A percentile compares a stretch with the other conserved stretches of the same genome.
phyloP scores from a whole-genome alignment of 2,113 vertebrate genomes.

The Tapirus terrestris region DNA sequence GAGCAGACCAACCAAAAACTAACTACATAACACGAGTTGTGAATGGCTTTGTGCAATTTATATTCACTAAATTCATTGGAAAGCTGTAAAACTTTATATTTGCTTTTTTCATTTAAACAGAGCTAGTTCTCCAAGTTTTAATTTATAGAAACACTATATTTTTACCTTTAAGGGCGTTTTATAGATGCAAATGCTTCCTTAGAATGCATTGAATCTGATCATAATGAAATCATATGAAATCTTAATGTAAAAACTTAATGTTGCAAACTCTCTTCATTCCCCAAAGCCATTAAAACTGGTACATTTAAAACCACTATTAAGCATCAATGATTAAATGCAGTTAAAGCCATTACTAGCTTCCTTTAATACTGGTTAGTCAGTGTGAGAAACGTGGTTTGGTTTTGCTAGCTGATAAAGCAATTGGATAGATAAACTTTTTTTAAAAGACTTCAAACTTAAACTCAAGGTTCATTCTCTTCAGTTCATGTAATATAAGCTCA shows the following conservation, averaged over 20 bases:
- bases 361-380: background rate
- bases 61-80: background rate
- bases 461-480: background rate
- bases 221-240: constrained; percentile 64
- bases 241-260: constrained; percentile 70
- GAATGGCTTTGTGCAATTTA: background rate
- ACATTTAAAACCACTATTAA: constrained; percentile 63
- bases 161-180: constrained; percentile 35
- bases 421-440: background rate
- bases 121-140: background rate
- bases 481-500: accelerated
- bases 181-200: background rate
- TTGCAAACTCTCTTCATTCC: constrained; percentile 56
- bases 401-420: constrained; percentile 40
- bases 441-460: background rate
- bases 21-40: background rate
- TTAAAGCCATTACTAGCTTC: constrained; percentile 16
- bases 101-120: background rate
- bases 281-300: constrained; percentile 57
- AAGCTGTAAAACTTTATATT: constrained; percentile 29
- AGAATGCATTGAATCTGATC: constrained; percentile 41
- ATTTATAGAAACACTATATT: background rate
- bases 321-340: constrained; percentile 32
- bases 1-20: background rate
- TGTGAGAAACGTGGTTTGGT: background rate